Percentiles rank a stretch among this genome's conserved stretches.
Conservation (phyloP, 2,888 invertebrate genomes). For the Ceraclea dissimilis region DNA sequence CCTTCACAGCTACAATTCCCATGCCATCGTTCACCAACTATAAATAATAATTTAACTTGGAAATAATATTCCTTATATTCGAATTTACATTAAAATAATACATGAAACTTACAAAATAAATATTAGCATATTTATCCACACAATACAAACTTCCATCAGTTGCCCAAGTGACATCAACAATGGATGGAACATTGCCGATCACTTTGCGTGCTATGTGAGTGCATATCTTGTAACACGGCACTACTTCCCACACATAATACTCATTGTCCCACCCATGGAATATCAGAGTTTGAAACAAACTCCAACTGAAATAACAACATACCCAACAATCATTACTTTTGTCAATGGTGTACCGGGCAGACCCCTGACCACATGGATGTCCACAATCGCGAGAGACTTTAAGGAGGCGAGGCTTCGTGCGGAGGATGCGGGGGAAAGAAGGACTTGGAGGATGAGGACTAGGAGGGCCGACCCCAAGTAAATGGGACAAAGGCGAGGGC, state of each 20-base stretch:
- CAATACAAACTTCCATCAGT: conserved; percentile 40
- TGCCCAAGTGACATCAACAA: conserved; percentile 38
- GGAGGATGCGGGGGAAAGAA: too few relatives aligned
- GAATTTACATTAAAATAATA: not conserved
- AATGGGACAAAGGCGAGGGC: too few relatives aligned
- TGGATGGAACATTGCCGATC: conserved; percentile 32
- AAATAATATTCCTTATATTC: not conserved
- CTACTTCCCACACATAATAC: conserved; percentile 43
- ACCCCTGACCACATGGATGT: too few relatives aligned
- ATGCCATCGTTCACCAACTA: conserved; percentile 42
- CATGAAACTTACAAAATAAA: conserved; percentile 35
- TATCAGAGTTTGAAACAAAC: conserved; percentile 37
- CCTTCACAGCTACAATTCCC: conserved; percentile 36
- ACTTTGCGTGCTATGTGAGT: conserved; percentile 35
- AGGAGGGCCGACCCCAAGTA: too few relatives aligned
- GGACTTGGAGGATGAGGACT: too few relatives aligned
- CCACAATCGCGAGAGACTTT: too few relatives aligned
- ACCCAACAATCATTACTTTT: too few relatives aligned
- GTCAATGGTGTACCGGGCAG: too few relatives aligned
- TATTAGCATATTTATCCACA: conserved; percentile 34
- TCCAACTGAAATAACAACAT: conserved; percentile 35
- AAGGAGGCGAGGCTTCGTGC: too few relatives aligned
- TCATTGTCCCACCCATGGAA: conserved; percentile 43
- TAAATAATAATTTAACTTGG: conserved; percentile 15
- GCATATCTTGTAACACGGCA: conserved; percentile 39